Conservation (phyloP, 2,888 invertebrate species). For the Netelia fuscicornis region DNA sequence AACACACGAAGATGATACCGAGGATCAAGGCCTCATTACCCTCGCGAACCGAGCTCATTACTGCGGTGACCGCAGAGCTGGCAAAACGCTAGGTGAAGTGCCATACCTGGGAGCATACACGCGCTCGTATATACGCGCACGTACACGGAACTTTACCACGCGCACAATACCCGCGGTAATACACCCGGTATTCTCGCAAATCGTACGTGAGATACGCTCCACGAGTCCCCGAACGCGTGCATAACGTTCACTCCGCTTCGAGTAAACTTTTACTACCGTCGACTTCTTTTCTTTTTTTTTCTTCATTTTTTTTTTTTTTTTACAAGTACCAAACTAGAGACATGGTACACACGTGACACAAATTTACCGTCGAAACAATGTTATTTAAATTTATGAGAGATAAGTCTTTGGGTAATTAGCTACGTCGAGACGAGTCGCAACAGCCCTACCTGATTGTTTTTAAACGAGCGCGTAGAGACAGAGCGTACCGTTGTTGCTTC, state of each 20-base stretch:
- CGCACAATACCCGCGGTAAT: constrained; percentile 54
- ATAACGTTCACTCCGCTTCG: constrained; percentile 22
- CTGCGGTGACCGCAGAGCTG: constrained; percentile 80
- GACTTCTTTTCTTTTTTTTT: not conserved
- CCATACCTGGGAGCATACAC: constrained; percentile 1
- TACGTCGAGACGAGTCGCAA: not conserved
- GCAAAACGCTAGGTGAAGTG: constrained; percentile 72
- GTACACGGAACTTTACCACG: constrained; percentile 45
- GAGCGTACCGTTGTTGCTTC: constrained; percentile 30
- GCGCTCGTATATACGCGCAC: not conserved
- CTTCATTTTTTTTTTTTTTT: too few relatives aligned
- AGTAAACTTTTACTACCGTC: not conserved
- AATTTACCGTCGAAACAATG: constrained; percentile 55
- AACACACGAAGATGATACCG: constrained; percentile 46
- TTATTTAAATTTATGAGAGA: constrained; percentile 52
- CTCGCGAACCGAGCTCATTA: constrained; percentile 81
- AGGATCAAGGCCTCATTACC: constrained; percentile 79
- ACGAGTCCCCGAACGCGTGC: constrained; percentile 18
- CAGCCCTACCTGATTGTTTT: constrained; percentile 46
- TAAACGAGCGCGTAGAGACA: constrained; percentile 31
- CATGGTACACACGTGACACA: not conserved
- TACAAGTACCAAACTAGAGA: not conserved
- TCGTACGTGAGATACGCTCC: constrained; percentile 56
- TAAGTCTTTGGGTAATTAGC: constrained; percentile 57
- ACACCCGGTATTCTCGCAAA: constrained; percentile 18